Evolutionary conservation across 2,113 vertebrate species (phyloP).

Genomic region (Passerina amoena): DNA sequence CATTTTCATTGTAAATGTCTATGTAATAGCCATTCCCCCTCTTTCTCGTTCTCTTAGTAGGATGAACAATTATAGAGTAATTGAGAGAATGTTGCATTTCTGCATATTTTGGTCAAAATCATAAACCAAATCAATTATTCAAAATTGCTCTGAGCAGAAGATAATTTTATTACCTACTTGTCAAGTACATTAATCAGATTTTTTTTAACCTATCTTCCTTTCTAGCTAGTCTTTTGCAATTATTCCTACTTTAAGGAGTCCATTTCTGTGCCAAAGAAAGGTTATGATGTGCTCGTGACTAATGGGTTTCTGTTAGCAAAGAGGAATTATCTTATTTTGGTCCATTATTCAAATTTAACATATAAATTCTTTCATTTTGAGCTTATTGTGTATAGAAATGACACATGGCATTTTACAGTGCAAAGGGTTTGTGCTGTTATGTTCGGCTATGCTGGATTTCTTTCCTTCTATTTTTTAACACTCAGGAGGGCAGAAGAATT

Average conservation of each 20-base stretch:
- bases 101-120: not conserved
- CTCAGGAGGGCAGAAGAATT: not conserved
- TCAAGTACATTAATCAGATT: constrained; percentile 46
- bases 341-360: constrained; percentile 39
- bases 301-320: constrained; percentile 21
- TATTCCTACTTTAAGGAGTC: not conserved
- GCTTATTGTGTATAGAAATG: not conserved
- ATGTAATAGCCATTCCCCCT: not conserved
- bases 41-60: not conserved
- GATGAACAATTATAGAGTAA: not conserved
- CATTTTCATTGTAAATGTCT: not conserved
- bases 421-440: not conserved
- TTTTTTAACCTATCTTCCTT: not conserved
- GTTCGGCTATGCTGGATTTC: not conserved
- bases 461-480: not conserved
- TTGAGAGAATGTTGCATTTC: not conserved
- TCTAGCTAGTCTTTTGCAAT: constrained; percentile 41
- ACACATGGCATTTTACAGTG: not conserved
- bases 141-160: constrained; percentile 29
- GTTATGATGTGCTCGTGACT: not conserved
- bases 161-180: constrained; percentile 42
- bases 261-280: constrained; percentile 20
- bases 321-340: constrained; percentile 36
- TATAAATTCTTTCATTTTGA: not conserved
- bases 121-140: constrained; percentile 25